Evolutionary conservation across 2,888 invertebrate species (phyloP).

Genomic region (Cataglyphis altisquamis): DNA sequence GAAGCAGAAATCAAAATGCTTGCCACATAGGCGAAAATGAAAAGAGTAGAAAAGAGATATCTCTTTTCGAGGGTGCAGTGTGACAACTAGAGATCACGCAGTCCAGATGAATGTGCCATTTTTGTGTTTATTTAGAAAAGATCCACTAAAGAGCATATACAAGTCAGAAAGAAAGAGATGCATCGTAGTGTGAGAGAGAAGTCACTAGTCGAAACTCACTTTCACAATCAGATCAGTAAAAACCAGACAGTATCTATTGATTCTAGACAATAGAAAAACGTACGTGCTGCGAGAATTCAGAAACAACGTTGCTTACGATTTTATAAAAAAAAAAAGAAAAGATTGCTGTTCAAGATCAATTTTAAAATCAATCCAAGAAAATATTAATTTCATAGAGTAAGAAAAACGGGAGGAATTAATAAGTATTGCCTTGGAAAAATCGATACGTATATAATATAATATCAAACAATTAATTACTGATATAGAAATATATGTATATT

Average conservation of each 20-base stretch:
- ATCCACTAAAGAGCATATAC: slow-evolving; percentile 68
- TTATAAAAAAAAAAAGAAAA: not conserved
- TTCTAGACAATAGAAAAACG: slow-evolving; percentile 61
- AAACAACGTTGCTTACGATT: slow-evolving; percentile 45
- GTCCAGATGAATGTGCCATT: slow-evolving; percentile 75
- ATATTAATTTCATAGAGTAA: not conserved
- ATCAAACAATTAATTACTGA: not conserved
- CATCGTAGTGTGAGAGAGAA: slow-evolving; percentile 63
- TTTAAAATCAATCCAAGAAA: not conserved
- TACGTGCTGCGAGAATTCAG: slow-evolving; percentile 58
- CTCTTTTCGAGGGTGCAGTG: slow-evolving; percentile 76
- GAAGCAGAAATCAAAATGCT: slow-evolving; percentile 79
- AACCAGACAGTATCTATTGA: slow-evolving; percentile 80
- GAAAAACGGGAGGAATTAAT: not conserved
- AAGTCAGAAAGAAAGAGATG: slow-evolving; percentile 71
- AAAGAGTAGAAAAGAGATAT: slow-evolving; percentile 72
- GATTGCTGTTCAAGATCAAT: not conserved
- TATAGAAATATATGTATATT: not conserved
- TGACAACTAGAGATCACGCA: slow-evolving; percentile 76
- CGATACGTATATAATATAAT: not conserved
- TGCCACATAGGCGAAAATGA: slow-evolving; percentile 78
- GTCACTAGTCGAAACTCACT: slow-evolving; percentile 63
- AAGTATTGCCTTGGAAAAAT: not conserved
- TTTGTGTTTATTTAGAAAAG: slow-evolving; percentile 70
- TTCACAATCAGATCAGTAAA: slow-evolving; percentile 73